A percentile compares a stretch with the other conserved stretches of the same genome.
phyloP scores from a whole-genome alignment of 2,797 vertebrate species.

The Pseudocheirus occidentalis region DNA sequence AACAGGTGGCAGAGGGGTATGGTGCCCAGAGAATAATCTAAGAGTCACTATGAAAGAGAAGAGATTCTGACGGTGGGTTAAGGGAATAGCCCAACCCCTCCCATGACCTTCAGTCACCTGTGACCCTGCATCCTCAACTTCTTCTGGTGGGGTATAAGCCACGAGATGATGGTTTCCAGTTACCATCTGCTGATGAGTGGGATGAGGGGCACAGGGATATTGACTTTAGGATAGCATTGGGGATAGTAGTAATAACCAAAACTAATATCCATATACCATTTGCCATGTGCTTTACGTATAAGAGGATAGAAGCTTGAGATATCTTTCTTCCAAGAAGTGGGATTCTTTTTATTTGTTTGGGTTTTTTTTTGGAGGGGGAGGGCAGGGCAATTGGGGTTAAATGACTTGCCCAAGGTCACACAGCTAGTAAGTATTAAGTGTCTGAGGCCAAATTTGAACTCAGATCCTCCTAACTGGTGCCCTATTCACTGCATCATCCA shows the following conservation, averaged over 20 bases:
- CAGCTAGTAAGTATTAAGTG: too few relatives aligned
- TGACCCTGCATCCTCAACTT: not conserved
- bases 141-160: not conserved
- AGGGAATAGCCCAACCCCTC: not conserved
- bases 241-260: not conserved
- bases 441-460: too few relatives aligned
- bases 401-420: too few relatives aligned
- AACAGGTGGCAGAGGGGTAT: not conserved
- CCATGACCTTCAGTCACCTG: not conserved
- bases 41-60: not conserved
- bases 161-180: not conserved
- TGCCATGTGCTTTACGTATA: not conserved
- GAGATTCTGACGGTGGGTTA: not conserved
- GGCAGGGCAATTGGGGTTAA: too few relatives aligned
- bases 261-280: not conserved
- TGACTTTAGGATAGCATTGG: not conserved
- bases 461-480: too few relatives aligned
- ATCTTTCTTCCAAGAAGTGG: not conserved
- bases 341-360: not conserved
- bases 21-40: not conserved
- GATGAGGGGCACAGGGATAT: not conserved
- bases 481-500: too few relatives aligned
- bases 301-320: not conserved
- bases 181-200: not conserved
- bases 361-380: too few relatives aligned